phyloP scores from a whole-genome alignment of 35 echinoderm and acorn worm genomes.

The Hemicentrotus pulcherrimus region DNA sequence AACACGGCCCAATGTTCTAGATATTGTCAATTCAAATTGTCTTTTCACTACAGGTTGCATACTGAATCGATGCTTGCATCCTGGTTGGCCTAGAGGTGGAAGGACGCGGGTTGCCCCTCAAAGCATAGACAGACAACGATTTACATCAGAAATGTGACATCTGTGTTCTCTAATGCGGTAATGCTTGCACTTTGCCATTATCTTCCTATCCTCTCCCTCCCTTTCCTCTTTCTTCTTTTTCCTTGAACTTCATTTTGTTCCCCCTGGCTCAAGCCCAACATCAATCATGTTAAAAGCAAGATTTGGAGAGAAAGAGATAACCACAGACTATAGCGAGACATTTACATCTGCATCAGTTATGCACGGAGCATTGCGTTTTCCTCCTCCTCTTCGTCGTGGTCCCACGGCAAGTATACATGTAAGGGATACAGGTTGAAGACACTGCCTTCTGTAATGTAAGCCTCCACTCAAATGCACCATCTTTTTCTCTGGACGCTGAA shows the following conservation, averaged over 20 bases:
- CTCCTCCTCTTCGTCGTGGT: background rate
- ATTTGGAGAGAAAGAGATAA: slow-evolving; percentile 28
- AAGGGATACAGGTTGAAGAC: background rate
- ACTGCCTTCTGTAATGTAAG: slow-evolving; percentile 2
- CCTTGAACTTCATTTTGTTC: background rate
- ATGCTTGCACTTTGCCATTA: slow-evolving; percentile 45
- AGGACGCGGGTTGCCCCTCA: background rate
- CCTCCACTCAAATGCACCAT: background rate
- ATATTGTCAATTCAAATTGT: background rate
- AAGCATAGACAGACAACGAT: slow-evolving; percentile 27
- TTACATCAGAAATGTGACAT: slow-evolving; percentile 44
- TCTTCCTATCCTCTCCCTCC: background rate
- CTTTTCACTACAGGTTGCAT: slow-evolving; percentile 1
- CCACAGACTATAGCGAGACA: slow-evolving; percentile 10
- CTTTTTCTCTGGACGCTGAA: background rate
- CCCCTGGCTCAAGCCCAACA: slow-evolving; percentile 10
- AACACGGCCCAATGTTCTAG: background rate
- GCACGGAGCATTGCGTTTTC: slow-evolving; percentile 16
- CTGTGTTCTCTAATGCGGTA: slow-evolving; percentile 43
- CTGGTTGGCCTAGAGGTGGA: background rate
- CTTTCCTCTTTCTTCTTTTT: slow-evolving; percentile 20
- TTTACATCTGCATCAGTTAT: slow-evolving; percentile 41
- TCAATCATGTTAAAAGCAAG: slow-evolving; percentile 42
- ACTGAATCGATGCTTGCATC: background rate
- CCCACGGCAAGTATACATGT: background rate